Percentiles rank a stretch among this genome's conserved stretches.
phyloP scores from a whole-genome alignment of 2,797 vertebrate species.

The Salarias fasciatus region DNA sequence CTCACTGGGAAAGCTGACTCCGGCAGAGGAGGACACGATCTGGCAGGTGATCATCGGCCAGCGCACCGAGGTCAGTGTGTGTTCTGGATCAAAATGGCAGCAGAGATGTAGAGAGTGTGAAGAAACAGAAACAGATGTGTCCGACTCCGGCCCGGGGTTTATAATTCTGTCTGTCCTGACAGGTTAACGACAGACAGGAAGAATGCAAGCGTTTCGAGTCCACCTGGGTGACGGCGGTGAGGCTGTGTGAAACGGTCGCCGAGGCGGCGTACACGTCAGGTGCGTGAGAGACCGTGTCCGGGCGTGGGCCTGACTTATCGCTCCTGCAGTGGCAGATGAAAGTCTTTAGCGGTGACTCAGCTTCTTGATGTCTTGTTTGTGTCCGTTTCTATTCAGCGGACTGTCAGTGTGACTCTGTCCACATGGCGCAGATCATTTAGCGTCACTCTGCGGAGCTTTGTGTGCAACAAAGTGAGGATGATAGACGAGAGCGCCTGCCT shows the following conservation, averaged over 20 bases:
- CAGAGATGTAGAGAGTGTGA: neutral
- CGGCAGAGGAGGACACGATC: conserved; percentile 89
- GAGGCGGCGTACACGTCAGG: conserved; percentile 92
- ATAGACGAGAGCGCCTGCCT: conserved; percentile 45
- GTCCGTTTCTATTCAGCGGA: conserved; percentile 25
- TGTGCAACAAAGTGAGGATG: conserved; percentile 41
- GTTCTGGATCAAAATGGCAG: too few species aligned
- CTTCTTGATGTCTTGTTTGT: conserved; percentile 28
- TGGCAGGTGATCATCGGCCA: conserved; percentile 97
- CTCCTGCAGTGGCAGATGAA: conserved; percentile 6
- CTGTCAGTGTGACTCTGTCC: conserved; percentile 49
- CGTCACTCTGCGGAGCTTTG: conserved; percentile 45
- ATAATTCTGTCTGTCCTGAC: conserved; percentile 24
- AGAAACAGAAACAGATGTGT: neutral
- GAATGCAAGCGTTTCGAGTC: conserved; percentile 87
- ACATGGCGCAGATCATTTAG: conserved; percentile 40
- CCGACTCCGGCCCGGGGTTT: conserved; percentile 1
- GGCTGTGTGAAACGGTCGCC: conserved; percentile 91
- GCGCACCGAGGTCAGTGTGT: conserved; percentile 88
- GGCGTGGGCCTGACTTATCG: neutral
- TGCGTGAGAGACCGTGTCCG: conserved; percentile 56
- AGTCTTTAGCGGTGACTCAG: conserved; percentile 26
- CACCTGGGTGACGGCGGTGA: conserved; percentile 88
- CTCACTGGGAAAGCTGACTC: conserved; percentile 88
- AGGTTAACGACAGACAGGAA: conserved; percentile 88